Base-by-base conservation (phyloP, 2,888 invertebrate genomes). In the Polia nebulosa region DNA sequence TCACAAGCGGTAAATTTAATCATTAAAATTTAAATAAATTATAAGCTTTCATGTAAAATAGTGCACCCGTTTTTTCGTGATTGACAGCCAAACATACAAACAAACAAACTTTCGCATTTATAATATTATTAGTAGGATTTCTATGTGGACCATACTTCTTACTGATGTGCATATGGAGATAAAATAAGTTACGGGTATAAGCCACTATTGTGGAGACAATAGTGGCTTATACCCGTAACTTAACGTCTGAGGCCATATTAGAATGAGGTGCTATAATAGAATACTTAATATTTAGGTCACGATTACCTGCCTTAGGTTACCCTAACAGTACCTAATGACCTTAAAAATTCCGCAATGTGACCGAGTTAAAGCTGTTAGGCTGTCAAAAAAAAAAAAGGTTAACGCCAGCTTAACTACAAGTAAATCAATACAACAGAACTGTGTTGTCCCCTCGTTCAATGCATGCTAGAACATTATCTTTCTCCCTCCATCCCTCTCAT, bases 381-480 rank as follows among this genome's bases (percentile, higher is more conserved):
- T 39, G 39, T 3, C 8, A 9, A 11, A 11, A 25, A 6, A 29
- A 8, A 45, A n/a, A 8, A 17, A 68, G 7, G 20, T 29, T 5
- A 36, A 25, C 36, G 36, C 25, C 15, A 22, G 27, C 11, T 15
- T 11, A 45, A 15, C 32, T 53, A 39, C 45, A 39, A 45, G 39
- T 47, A 45, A 61, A 70, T 70, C 69, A 70, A 70, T 70, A 69
- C 9, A 69, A 9, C 25, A 25, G 15, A 44, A 60, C 39, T 45
- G 17, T 44, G 7, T 51, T 36, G 36, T 44, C 61, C 52, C 71
- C 71, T 52, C 17, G 45, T 32, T 47, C 6, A 0, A 39, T n/a
- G 52, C 36, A 60, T 60, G 44, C 25, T 45, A 32, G 20, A 39
- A 25, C 20, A 39, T 45, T 39, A 45, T 32, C 8, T 22, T 27